Evolutionary conservation across 2,113 vertebrate species (phyloP), one percentile per base, ranked within the genome.

Genomic region (Corvus hawaiiensis): DNA sequence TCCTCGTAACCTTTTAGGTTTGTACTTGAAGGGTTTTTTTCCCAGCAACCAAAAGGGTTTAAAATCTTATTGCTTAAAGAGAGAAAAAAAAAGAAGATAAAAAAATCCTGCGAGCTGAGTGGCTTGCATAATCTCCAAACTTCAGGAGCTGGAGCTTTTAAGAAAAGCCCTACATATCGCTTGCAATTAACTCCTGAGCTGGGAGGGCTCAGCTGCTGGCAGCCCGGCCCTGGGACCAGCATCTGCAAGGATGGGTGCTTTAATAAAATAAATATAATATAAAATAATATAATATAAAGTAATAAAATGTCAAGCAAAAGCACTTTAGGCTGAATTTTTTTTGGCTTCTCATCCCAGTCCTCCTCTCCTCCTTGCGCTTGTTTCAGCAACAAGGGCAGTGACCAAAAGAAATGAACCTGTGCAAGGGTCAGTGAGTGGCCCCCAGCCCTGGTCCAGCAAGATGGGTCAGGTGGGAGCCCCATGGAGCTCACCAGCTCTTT

Each of bases 41-140:
- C 37, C 14, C 87, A 91, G 89, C 41, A 76, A 68, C 66, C 20
- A 66, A 81, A 81, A 64, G n/a, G 33, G 58, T 89, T 94, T 93
- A 58, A 94, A 95, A 68, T 82, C 62, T 89, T 87, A 87, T 37
- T 89, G 73, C 93, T 94, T 91, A 79, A 84, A 91, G 74, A 85
- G 49, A 52, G 14, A 8, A 6, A 54, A 76, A 86, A 77, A 69
- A 41, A 1, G 6, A 87, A 85, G 62, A 94, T 82, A 55, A 88
- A 95, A 94, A 86, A 89, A 73, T 80, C 69, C 66, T 82, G 81
- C 78, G 48, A 93, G 84, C 89, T 89, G 81, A 95, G 84, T 92
- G 91, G 82, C 93, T 96, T 93, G 94, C 89, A 93, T 93, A 96
- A 96, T 95, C 94, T 44, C 58, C 67, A 87, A 89, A 96, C 81